Evolutionary conservation across 2,113 vertebrate species (phyloP).

Genomic region (Onychostoma macrolepis): DNA sequence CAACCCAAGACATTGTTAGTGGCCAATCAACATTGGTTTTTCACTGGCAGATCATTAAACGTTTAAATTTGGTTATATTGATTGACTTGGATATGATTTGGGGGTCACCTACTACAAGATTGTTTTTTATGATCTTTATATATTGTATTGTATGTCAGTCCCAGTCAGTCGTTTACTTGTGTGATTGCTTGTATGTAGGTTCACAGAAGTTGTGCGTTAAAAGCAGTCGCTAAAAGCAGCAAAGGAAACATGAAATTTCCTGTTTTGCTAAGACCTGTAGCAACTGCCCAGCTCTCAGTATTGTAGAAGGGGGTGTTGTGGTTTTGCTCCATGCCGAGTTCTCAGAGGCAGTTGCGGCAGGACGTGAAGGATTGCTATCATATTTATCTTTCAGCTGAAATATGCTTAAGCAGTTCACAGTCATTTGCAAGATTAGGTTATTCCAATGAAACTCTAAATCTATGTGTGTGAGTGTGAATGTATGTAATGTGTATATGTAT

Average conservation of each 20-base stretch:
- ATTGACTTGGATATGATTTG: not conserved
- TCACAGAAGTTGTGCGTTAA: slow-evolving; percentile 73
- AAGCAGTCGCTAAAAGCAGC: slow-evolving; percentile 74
- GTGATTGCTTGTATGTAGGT: slow-evolving; percentile 53
- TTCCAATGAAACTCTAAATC: not conserved
- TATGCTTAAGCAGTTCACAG: not conserved
- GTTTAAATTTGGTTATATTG: not conserved
- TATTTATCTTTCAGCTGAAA: not conserved
- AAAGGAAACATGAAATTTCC: slow-evolving; percentile 84
- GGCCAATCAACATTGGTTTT: not conserved
- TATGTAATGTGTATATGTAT: too few species aligned
- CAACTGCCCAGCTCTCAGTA: slow-evolving; percentile 76
- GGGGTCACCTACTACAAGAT: not conserved
- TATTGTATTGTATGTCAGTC: not conserved
- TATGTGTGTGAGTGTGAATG: too few species aligned
- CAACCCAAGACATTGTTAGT: not conserved
- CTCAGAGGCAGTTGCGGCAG: slow-evolving; percentile 1
- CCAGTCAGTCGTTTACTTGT: not conserved
- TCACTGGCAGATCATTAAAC: not conserved
- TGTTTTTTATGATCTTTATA: not conserved
- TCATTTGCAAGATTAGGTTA: not conserved
- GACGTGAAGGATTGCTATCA: not conserved
- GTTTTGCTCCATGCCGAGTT: slow-evolving; percentile 22
- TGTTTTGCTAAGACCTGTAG: slow-evolving; percentile 80
- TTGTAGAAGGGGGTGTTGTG: slow-evolving; percentile 65